Conservation (phyloP, 2,888 invertebrate species). For the Priocnemis perturbator region DNA sequence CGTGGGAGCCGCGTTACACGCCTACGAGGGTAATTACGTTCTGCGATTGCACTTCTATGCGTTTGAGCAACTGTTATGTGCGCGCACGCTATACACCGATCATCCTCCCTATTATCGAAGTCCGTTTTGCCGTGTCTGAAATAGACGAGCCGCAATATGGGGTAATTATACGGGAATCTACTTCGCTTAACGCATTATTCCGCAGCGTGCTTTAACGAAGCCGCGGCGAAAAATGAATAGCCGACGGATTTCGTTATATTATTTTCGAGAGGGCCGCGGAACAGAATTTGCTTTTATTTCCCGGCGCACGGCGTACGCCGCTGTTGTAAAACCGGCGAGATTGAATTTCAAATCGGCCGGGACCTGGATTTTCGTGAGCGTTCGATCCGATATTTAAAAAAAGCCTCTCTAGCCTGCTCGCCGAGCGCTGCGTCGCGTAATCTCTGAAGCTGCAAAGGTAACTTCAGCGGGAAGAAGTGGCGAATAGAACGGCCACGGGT, state of each 20-base stretch:
- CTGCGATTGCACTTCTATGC: slow-evolving; percentile 32
- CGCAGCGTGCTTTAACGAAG: no score
- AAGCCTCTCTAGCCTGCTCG: slow-evolving; percentile 36
- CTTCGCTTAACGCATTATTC: no score
- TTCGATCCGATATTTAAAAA: slow-evolving; percentile 58
- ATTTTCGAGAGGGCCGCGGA: no score
- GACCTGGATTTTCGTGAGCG: slow-evolving; percentile 35
- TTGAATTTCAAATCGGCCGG: slow-evolving; percentile 57
- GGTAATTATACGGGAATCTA: no score
- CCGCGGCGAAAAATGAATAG: no score
- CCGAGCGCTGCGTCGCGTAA: slow-evolving; percentile 45
- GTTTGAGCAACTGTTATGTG: slow-evolving; percentile 9
- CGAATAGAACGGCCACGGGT: no score
- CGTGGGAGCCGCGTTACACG: slow-evolving; percentile 23
- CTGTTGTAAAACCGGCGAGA: slow-evolving; percentile 22
- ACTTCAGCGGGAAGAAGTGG: not conserved
- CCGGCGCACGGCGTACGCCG: not conserved
- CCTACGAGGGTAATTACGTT: slow-evolving; percentile 39
- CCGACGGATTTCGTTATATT: no score
- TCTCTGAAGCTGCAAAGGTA: slow-evolving; percentile 31
- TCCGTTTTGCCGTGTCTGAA: no score
- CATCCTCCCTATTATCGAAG: no score
- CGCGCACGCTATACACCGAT: not conserved
- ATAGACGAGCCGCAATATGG: no score
- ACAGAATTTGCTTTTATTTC: no score